Percentiles rank a stretch among this genome's conserved stretches.
Conservation (phyloP, 2,888 invertebrate species). For the Synergus laeviventris region DNA sequence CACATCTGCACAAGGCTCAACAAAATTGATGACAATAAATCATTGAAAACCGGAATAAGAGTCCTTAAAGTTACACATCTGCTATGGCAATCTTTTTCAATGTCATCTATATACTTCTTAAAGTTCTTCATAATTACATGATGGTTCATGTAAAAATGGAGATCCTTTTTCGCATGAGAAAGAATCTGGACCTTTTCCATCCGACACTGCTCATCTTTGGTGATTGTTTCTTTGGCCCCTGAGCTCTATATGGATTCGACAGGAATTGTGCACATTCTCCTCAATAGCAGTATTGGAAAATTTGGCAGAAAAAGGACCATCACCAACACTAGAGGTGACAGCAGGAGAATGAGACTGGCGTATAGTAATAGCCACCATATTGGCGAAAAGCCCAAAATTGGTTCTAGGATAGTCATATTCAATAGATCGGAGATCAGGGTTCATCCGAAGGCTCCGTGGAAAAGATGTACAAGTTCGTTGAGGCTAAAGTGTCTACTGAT, state of each 20-base stretch:
- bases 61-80: background rate
- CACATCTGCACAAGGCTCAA: background rate
- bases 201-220: constrained; percentile 49
- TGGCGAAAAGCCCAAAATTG: constrained; percentile 73
- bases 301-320: constrained; percentile 84
- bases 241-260: constrained; percentile 78
- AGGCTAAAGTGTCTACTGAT: constrained; percentile 3
- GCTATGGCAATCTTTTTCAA: constrained; percentile 3
- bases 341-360: constrained; percentile 81
- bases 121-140: background rate
- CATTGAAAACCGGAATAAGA: background rate
- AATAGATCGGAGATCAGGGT: constrained; percentile 6
- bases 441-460: constrained; percentile 38
- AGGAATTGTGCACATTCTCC: constrained; percentile 82
- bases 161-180: background rate
- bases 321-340: constrained; percentile 83
- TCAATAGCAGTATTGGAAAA: constrained; percentile 82
- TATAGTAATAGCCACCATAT: constrained; percentile 81
- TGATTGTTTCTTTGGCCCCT: constrained; percentile 44
- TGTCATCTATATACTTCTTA: background rate
- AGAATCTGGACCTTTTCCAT: background rate
- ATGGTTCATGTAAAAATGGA: background rate
- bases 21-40: background rate
- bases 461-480: background rate
- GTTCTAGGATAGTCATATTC: constrained; percentile 61